A percentile compares a stretch with the other conserved stretches of the same genome.
Conservation (phyloP, 2,797 vertebrate species). For the Etheostoma nigrum region DNA sequence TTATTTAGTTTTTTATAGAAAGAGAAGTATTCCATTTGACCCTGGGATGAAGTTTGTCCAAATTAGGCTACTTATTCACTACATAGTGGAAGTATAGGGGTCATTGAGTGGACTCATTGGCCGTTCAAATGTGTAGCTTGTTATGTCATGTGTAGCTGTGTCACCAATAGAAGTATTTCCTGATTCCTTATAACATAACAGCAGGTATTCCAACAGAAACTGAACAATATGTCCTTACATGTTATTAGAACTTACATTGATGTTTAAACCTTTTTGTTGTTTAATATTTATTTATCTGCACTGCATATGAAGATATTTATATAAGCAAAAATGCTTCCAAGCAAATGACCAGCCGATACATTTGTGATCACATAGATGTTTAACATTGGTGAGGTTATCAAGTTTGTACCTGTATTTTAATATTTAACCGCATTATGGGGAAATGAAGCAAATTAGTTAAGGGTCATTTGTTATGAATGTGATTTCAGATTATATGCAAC, state of each 20-base stretch:
- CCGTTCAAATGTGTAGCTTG: background rate
- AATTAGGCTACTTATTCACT: slow-evolving; percentile 34
- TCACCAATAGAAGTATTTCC: slow-evolving; percentile 44
- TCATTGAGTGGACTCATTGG: slow-evolving; percentile 37
- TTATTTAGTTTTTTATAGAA: background rate
- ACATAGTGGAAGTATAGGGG: slow-evolving; percentile 38
- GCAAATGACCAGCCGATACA: background rate
- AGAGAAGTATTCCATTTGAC: slow-evolving; percentile 22
- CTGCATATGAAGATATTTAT: background rate
- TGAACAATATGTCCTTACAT: background rate
- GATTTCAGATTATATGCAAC: background rate
- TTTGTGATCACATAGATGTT: background rate
- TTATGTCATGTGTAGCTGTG: slow-evolving; percentile 33
- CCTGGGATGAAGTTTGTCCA: slow-evolving; percentile 15
- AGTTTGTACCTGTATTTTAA: background rate
- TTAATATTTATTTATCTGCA: background rate
- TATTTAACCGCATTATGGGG: background rate
- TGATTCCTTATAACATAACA: slow-evolving; percentile 47
- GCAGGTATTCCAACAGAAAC: slow-evolving; percentile 11
- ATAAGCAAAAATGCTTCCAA: background rate
- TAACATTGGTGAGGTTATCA: background rate
- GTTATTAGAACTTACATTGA: background rate
- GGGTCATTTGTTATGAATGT: background rate
- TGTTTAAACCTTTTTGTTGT: background rate
- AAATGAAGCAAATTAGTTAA: background rate